A percentile compares a stretch with the other conserved stretches of the same genome.
These are phyloP conservation scores for Micrastur ruficollis DNA, from an alignment of 2,797 vertebrate species.

Conservation along the genomic window DNA sequence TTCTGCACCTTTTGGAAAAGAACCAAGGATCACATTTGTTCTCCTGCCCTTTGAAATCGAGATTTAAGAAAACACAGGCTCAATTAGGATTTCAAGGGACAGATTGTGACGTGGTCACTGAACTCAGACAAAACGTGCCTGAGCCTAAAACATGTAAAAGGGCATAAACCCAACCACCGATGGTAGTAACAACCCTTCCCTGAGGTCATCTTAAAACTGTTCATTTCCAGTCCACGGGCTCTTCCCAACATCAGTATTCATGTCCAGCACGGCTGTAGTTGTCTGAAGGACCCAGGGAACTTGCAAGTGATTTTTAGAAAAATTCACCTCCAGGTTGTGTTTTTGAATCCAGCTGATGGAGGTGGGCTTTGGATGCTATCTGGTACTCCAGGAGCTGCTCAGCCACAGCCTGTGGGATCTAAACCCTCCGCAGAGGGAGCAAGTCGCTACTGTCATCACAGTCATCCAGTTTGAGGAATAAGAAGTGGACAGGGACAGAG, in stretches of 20 bases:
- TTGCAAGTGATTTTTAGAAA: neutral
- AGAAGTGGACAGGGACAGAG: neutral
- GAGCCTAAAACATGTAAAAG: neutral
- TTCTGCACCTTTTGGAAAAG: neutral
- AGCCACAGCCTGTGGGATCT: fast-evolving
- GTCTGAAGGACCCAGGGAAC: neutral
- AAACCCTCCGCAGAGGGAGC: neutral
- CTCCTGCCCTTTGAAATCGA: neutral
- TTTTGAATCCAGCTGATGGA: neutral
- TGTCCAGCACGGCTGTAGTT: neutral
- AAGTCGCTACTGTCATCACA: neutral
- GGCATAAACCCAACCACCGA: neutral
- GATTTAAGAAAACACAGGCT: neutral
- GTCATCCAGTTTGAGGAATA: neutral
- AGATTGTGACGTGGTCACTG: neutral
- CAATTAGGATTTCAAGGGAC: neutral
- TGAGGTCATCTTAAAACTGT: neutral
- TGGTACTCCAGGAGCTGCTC: neutral
- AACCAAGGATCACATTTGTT: neutral
- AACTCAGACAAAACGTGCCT: neutral
- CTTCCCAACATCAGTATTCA: neutral
- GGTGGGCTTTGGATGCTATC: neutral
- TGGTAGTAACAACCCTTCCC: neutral
- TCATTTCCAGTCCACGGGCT: neutral
- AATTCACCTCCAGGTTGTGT: neutral